Base-by-base conservation (phyloP, 2,888 invertebrate species). In the Ecliptopera silaceata region DNA sequence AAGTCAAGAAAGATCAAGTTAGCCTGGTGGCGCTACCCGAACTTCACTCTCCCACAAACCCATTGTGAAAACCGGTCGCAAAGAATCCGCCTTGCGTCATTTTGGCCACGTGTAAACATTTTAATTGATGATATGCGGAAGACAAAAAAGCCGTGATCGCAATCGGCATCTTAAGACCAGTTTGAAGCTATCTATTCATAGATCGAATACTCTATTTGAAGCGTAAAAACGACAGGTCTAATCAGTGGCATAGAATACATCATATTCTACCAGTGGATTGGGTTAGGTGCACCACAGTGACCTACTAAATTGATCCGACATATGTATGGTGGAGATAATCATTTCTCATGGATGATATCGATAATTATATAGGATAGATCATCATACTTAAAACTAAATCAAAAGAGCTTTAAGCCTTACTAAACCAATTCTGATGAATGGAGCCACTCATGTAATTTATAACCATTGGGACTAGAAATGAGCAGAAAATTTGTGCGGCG, bases 91-190 rank as follows among this genome's bases (percentile, higher is more conserved):
- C 76, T 84, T 82, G 81, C 86, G 82, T 85, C 86, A 86, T 77
- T 26, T 77, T 80, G 78, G 77, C 80, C 87, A 87, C 87, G 86
- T 88, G 86, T 83, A 88, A 87, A 89, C 73, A 87, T 88, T 86
- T 88, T 88, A 88, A 89, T 89, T 88, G 88, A 87, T 85, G 84
- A 87, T 75, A 88, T 80, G 82, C 86, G 86, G 86, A 88, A 89
- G 83, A 83, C 80, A 82, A 86, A 86, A 84, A 82, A 70, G 51
- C 49, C 63, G 60, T 64, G 80, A 82, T 84, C 79, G 68, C 63
- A 75, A 84, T 86, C 81, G 73, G 71, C 63, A 72, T 75, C 74
- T 74, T 69, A 68, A 75, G 75, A 75, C 76, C 72, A 68, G 79
- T 77, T 79, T 64, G n/a, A 26, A 29, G 34, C 22, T 66, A 72